These are phyloP conservation scores for Megaleporinus macrocephalus DNA, from an alignment of 2,113 vertebrate genomes.

Conservation along the genomic window DNA sequence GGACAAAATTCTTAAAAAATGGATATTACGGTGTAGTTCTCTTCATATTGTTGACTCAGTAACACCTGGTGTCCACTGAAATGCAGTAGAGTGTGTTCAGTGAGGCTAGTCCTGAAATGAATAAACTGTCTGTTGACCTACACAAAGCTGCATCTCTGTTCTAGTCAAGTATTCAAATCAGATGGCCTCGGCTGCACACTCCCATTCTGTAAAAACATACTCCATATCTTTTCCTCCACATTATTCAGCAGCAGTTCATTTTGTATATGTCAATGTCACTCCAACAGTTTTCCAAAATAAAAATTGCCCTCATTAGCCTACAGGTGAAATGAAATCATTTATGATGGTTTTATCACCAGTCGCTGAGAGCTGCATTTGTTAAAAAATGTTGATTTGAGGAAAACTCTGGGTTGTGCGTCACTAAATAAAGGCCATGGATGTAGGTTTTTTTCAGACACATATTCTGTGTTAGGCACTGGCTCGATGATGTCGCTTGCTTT, in stretches of 20 bases:
- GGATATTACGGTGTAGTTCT: neutral
- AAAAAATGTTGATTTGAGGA: too few species aligned
- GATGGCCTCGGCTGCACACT: neutral
- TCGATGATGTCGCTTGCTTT: too few species aligned
- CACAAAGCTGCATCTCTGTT: slow-evolving; percentile 31
- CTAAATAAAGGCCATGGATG: too few species aligned
- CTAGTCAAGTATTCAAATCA: slow-evolving; percentile 39
- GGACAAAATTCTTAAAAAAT: neutral
- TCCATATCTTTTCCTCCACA: neutral
- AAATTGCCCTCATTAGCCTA: too few species aligned
- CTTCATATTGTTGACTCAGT: neutral
- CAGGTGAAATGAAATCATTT: too few species aligned
- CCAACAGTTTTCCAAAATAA: neutral
- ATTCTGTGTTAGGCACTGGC: too few species aligned
- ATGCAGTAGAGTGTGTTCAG: neutral
- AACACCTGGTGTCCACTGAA: neutral
- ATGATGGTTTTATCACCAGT: too few species aligned
- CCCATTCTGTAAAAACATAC: neutral
- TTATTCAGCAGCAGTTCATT: neutral
- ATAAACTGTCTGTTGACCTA: slow-evolving; percentile 2
- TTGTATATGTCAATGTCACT: neutral
- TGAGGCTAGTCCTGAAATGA: neutral
- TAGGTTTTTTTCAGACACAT: too few species aligned
- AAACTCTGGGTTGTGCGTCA: too few species aligned
- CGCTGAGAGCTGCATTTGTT: too few species aligned